phyloP scores from a whole-genome alignment of 92 coral and sea anemone species.

The Montipora capitata region DNA sequence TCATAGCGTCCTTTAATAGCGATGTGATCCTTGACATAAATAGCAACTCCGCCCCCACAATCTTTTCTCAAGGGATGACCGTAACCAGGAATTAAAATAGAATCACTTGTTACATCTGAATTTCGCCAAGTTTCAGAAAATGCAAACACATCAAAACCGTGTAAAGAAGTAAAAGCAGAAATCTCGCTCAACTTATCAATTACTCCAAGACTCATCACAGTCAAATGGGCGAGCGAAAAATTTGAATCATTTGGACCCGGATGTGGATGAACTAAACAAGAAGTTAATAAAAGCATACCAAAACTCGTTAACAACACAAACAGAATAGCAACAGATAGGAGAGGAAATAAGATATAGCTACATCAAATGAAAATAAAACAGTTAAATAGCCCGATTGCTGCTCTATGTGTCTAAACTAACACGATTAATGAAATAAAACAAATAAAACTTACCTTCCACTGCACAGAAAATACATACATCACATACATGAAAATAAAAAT shows the following conservation, averaged over 20 bases:
- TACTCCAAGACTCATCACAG: not conserved
- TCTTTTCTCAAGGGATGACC: constrained; percentile 8
- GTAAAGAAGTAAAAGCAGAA: not conserved
- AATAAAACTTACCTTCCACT: not conserved
- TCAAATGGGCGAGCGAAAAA: not conserved
- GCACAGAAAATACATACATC: not conserved
- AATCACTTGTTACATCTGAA: not conserved
- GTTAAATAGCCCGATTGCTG: too few species aligned
- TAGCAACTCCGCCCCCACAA: not conserved
- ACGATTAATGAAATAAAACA: too few species aligned
- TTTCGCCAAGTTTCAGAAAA: constrained; percentile 10
- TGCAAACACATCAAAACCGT: constrained; percentile 1
- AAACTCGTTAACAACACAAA: too few species aligned
- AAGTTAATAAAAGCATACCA: too few species aligned
- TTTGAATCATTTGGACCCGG: too few species aligned
- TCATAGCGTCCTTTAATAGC: constrained; percentile 12
- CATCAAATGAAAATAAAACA: not conserved
- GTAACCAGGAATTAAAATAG: constrained; percentile 4
- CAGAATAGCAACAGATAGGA: too few species aligned
- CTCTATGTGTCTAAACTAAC: too few species aligned
- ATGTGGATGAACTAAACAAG: too few species aligned
- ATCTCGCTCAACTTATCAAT: not conserved
- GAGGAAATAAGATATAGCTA: not conserved
- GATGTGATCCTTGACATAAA: not conserved
- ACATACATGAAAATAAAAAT: too few species aligned